Percentiles rank a stretch among this genome's conserved stretches.
These are phyloP conservation scores for Syrista parreyssii DNA, from an alignment of 2,888 invertebrate species.

Conservation along the genomic window DNA sequence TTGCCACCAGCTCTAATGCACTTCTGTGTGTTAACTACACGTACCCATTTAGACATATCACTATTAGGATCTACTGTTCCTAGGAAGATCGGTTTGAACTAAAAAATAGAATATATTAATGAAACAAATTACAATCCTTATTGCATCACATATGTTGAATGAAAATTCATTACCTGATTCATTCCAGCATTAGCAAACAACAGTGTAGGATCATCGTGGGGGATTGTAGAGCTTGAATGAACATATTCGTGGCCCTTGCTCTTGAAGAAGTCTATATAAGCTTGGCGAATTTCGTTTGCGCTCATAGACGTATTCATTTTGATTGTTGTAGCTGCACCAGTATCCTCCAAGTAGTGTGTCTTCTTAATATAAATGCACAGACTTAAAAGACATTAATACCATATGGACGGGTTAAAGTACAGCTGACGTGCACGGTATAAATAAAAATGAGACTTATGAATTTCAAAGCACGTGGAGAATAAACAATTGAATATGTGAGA, in stretches of 20 bases:
- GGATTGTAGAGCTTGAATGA: conserved; percentile 97
- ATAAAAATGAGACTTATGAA: neutral
- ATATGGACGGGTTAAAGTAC: neutral
- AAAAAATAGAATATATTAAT: conserved; percentile 16
- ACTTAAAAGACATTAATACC: neutral
- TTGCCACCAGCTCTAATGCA: conserved; percentile 99
- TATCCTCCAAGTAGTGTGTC: neutral
- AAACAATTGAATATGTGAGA: neutral
- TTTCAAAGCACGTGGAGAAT: neutral
- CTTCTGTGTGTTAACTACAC: conserved; percentile 96
- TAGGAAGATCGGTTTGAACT: conserved; percentile 97
- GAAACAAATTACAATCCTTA: neutral
- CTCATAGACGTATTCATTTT: conserved; percentile 72
- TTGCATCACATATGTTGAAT: neutral
- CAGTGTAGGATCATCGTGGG: conserved; percentile 96
- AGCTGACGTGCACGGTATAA: neutral
- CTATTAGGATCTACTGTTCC: conserved; percentile 96
- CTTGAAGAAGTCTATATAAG: conserved; percentile 92
- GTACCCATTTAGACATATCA: conserved; percentile 89
- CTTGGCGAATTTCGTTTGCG: conserved; percentile 84
- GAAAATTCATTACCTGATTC: conserved; percentile 80
- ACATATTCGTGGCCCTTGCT: conserved; percentile 91
- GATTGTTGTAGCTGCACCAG: conserved; percentile 11
- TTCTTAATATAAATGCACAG: conserved; percentile 1
- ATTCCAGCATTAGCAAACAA: conserved; percentile 99